Evolutionary conservation across 2,113 vertebrate genomes (phyloP).

Genomic region (Pomatostomus ruficeps): DNA sequence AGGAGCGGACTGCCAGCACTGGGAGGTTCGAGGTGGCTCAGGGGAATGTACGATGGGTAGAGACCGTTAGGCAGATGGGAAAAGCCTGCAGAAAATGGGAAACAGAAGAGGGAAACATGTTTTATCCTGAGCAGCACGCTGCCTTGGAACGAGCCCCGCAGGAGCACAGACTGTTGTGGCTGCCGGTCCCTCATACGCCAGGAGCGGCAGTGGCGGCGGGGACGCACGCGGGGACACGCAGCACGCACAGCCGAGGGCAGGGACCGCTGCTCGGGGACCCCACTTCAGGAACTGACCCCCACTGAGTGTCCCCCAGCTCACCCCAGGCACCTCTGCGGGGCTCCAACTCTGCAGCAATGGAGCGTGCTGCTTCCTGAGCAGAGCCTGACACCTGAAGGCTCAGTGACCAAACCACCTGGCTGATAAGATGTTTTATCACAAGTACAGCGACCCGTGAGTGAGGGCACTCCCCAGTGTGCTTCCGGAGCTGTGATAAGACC

Average conservation of each 20-base stretch:
- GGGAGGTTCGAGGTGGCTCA: constrained; percentile 88
- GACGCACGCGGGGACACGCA: accelerated
- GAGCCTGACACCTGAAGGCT: neutral
- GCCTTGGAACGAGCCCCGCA: neutral
- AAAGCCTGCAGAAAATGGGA: constrained; percentile 75
- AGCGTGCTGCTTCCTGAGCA: neutral
- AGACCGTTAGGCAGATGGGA: constrained; percentile 85
- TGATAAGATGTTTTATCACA: neutral
- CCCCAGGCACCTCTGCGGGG: accelerated
- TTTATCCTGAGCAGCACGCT: neutral
- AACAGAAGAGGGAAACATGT: constrained; percentile 30
- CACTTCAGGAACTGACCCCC: neutral
- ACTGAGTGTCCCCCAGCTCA: accelerated
- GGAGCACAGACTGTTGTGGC: constrained; percentile 21
- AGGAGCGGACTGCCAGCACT: constrained; percentile 73
- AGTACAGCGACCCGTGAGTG: neutral
- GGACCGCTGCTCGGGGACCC: accelerated
- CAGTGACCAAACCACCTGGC: neutral
- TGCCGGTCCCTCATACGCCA: neutral
- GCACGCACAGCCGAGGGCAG: neutral
- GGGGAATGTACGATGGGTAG: constrained; percentile 90
- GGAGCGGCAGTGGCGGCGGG: neutral
- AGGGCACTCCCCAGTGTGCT: accelerated
- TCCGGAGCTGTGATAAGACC: neutral
- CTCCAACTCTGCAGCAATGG: neutral